A percentile compares a stretch with the other conserved stretches of the same genome.
phyloP scores from a whole-genome alignment of 2,888 invertebrate genomes.

The Amblyteles armatorius region DNA sequence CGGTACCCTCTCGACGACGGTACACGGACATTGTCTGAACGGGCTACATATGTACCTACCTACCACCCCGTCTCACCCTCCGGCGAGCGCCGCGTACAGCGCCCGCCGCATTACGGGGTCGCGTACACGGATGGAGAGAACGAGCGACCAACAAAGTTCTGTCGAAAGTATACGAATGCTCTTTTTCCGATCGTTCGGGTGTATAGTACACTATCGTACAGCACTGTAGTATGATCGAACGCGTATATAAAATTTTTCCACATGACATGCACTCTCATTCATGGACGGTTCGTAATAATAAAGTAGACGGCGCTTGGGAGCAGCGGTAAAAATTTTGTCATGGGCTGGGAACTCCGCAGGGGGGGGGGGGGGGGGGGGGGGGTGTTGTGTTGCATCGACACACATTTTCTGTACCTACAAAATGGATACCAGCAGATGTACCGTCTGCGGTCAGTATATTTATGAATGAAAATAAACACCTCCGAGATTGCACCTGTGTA shows the following conservation, averaged over 20 bases:
- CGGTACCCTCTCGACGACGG: not conserved
- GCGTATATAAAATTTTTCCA: conserved; percentile 20
- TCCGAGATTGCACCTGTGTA: conserved; percentile 3
- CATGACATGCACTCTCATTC: conserved; percentile 39
- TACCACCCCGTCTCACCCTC: conserved; percentile 15
- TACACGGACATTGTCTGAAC: conserved; percentile 18
- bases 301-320: not conserved
- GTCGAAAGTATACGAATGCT: conserved; percentile 30
- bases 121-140: conserved; percentile 20
- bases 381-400: not conserved
- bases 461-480: conserved; percentile 32
- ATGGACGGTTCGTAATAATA: conserved; percentile 15
- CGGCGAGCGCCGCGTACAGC: conserved; percentile 37
- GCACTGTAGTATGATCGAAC: conserved; percentile 9
- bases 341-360: not conserved
- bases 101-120: conserved; percentile 27
- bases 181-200: conserved; percentile 17
- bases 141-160: conserved; percentile 45
- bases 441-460: not conserved
- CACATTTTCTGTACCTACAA: not conserved
- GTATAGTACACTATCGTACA: conserved; percentile 24
- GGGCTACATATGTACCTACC: conserved; percentile 2
- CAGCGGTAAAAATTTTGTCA: conserved; percentile 34
- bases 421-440: no score
- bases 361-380: no score